Conservation (phyloP, 2,888 invertebrate species). For the Drosophila suboccidentalis region DNA sequence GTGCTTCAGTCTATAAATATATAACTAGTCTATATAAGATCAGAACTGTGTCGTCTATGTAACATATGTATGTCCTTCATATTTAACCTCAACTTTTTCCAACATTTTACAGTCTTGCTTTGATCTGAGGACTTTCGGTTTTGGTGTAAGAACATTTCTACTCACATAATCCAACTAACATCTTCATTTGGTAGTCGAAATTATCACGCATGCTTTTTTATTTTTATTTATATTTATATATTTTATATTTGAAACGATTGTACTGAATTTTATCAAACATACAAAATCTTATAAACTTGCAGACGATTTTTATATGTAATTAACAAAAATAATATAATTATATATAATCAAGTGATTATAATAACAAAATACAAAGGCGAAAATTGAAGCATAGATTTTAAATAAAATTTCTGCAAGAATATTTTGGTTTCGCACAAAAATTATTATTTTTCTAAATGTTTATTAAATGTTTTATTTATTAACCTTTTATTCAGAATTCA, state of each 20-base stretch:
- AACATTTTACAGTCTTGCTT: constrained; percentile 87
- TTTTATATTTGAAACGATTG: background rate
- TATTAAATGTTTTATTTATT: too few species aligned
- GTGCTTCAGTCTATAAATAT: constrained; percentile 6
- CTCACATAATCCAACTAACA: constrained; percentile 18
- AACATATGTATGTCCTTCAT: constrained; percentile 40
- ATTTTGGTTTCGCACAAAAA: too few species aligned
- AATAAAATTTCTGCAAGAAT: too few species aligned
- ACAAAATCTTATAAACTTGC: too few species aligned
- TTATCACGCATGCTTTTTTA: constrained; percentile 24
- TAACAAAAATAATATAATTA: too few species aligned
- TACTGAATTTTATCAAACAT: too few species aligned
- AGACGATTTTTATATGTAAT: too few species aligned
- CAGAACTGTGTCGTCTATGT: constrained; percentile 31
- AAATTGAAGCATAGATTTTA: too few species aligned
- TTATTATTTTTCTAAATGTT: too few species aligned
- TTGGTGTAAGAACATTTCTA: constrained; percentile 84
- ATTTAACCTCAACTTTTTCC: constrained; percentile 55
- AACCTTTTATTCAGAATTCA: too few species aligned
- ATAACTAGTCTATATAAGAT: constrained; percentile 24
- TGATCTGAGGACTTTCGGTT: constrained; percentile 86
- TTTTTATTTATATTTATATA: background rate
- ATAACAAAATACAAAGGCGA: too few species aligned
- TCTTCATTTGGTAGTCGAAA: constrained; percentile 1
- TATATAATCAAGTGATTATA: too few species aligned